Percentiles rank a stretch among this genome's conserved stretches.
These are phyloP conservation scores for Archaeoteleia sp. DNA, from an alignment of 2,888 invertebrate genomes.

Conservation along the genomic window DNA sequence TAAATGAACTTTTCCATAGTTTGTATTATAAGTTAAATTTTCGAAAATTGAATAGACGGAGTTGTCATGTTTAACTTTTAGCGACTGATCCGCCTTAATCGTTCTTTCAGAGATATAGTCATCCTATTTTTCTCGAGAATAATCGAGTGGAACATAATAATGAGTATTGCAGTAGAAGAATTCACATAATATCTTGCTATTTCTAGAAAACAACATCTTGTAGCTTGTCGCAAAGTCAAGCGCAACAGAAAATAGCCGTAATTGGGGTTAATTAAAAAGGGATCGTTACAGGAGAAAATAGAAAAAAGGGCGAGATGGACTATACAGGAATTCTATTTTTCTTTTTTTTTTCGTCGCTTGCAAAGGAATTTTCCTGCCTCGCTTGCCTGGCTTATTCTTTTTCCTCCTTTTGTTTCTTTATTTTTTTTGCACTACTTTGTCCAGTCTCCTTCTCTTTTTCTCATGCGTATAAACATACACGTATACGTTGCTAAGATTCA, in stretches of 20 bases:
- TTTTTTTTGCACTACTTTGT: slow-evolving; percentile 18
- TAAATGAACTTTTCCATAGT: no score
- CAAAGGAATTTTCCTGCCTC: slow-evolving; percentile 8
- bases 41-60: no score
- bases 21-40: no score
- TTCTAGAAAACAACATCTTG: slow-evolving; percentile 23
- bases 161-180: slow-evolving; percentile 25
- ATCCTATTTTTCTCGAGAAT: slow-evolving; percentile 9
- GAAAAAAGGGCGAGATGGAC: neutral
- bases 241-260: slow-evolving; percentile 31
- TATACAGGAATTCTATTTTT: no score
- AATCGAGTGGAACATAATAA: slow-evolving; percentile 22
- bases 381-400: slow-evolving; percentile 19
- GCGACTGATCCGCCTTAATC: no score
- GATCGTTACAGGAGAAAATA: slow-evolving; percentile 13
- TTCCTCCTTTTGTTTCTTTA: slow-evolving; percentile 4
- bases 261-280: slow-evolving; percentile 43
- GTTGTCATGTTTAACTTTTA: no score
- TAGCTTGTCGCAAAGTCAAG: slow-evolving; percentile 13
- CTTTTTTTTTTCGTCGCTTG: neutral
- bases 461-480: slow-evolving; percentile 11
- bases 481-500: slow-evolving; percentile 3
- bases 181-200: slow-evolving; percentile 15
- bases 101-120: neutral
- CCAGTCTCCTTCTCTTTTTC: slow-evolving; percentile 10